Conservation (phyloP, 1,140 invertebrate species). For the Diachasmimorpha longicaudata region DNA sequence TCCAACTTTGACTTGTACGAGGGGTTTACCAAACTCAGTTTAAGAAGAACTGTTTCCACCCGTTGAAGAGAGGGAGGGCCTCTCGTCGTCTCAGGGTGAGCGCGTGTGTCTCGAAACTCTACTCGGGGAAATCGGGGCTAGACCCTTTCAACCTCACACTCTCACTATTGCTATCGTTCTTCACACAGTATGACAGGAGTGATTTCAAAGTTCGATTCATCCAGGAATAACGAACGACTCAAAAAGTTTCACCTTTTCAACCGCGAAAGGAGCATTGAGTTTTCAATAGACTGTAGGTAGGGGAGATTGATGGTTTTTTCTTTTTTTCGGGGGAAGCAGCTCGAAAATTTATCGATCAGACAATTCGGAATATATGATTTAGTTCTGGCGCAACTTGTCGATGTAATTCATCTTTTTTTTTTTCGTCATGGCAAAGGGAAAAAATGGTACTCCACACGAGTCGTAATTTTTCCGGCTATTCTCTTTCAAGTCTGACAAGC, state of each 20-base stretch:
- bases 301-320: neutral
- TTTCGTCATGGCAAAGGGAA: neutral
- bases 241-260: neutral
- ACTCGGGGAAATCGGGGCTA: neutral
- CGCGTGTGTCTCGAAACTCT: neutral
- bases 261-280: neutral
- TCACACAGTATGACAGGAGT: neutral
- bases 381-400: neutral
- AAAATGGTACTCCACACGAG: neutral
- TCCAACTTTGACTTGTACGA: conserved; percentile 60
- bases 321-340: neutral
- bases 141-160: conserved; percentile 20
- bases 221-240: neutral
- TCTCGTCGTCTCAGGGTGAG: neutral
- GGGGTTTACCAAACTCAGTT: conserved; percentile 62
- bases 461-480: neutral
- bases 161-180: conserved; percentile 11
- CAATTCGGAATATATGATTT: neutral
- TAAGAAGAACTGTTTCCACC: conserved; percentile 60
- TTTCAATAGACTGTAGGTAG: neutral
- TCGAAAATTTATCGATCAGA: neutral
- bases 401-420: neutral
- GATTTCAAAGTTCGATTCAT: conserved; percentile 10
- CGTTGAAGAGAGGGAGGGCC: conserved; percentile 9
- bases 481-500: neutral